Conservation (phyloP, 2,113 vertebrate species). For the Pao palembangensis region DNA sequence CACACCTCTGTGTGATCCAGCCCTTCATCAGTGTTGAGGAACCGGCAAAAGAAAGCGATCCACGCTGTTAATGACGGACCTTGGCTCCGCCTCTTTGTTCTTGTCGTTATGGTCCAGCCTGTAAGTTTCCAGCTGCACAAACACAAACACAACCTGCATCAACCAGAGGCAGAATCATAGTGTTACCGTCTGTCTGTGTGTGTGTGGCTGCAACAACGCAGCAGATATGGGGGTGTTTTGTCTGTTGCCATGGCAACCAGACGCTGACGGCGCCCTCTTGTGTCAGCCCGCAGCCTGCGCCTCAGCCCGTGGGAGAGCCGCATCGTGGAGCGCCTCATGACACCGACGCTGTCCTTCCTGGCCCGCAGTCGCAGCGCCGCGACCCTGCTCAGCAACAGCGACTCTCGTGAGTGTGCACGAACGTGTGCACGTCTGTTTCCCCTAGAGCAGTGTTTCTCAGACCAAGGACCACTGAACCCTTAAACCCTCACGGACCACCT, state of each 20-base stretch:
- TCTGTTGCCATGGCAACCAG: neutral
- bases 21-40: too few species aligned
- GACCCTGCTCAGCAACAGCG: slow-evolving; percentile 84
- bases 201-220: neutral
- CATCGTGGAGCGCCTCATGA: slow-evolving; percentile 97
- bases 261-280: slow-evolving; percentile 52
- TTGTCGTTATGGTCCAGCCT: neutral
- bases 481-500: too few species aligned
- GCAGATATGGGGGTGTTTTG: too few species aligned
- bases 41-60: too few species aligned
- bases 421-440: too few species aligned
- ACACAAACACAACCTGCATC: slow-evolving; percentile 6
- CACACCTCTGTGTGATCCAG: too few species aligned
- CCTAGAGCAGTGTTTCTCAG: too few species aligned
- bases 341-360: slow-evolving; percentile 92
- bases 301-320: slow-evolving; percentile 96
- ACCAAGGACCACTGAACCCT: too few species aligned
- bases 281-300: slow-evolving; percentile 89
- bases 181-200: neutral
- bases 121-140: too few species aligned
- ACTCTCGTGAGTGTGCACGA: slow-evolving; percentile 80
- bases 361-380: slow-evolving; percentile 92
- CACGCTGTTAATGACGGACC: too few species aligned
- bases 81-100: neutral
- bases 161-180: neutral